Percentiles rank a stretch among this genome's conserved stretches.
These are phyloP conservation scores for Drosophila eohydei DNA, from an alignment of 2,888 invertebrate species.

Conservation along the genomic window DNA sequence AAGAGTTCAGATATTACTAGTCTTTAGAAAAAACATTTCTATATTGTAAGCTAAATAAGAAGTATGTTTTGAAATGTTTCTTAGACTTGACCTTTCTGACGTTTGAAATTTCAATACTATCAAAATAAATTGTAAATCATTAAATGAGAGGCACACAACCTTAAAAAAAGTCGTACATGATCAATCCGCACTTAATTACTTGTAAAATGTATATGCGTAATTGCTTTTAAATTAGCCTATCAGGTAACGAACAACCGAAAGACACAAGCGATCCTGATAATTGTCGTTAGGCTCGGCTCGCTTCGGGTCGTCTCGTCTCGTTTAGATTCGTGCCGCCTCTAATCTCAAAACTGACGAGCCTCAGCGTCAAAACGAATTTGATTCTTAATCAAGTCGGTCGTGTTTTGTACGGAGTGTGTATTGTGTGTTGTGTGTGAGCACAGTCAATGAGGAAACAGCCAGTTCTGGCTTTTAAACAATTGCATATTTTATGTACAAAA, in stretches of 20 bases:
- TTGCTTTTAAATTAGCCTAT: constrained; percentile 15
- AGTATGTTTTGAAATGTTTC: too few relatives aligned
- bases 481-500: constrained; percentile 2
- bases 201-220: background rate
- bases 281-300: background rate
- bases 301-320: background rate
- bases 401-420: constrained; percentile 26
- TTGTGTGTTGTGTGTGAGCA: constrained; percentile 14
- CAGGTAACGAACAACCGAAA: background rate
- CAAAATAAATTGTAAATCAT: too few relatives aligned
- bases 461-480: background rate
- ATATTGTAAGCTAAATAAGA: too few relatives aligned
- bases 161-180: background rate
- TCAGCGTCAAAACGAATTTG: constrained; percentile 63
- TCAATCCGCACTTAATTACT: background rate
- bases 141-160: too few relatives aligned
- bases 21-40: too few relatives aligned
- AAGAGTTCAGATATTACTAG: too few relatives aligned
- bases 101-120: background rate
- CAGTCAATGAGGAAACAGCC: background rate
- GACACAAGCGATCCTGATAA: constrained; percentile 22
- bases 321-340: constrained; percentile 5
- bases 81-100: background rate
- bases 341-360: constrained; percentile 25
- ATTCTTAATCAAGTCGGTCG: constrained; percentile 57